Base-by-base conservation (phyloP, 1,140 invertebrate genomes). In the Cheumatopsyche charites region DNA sequence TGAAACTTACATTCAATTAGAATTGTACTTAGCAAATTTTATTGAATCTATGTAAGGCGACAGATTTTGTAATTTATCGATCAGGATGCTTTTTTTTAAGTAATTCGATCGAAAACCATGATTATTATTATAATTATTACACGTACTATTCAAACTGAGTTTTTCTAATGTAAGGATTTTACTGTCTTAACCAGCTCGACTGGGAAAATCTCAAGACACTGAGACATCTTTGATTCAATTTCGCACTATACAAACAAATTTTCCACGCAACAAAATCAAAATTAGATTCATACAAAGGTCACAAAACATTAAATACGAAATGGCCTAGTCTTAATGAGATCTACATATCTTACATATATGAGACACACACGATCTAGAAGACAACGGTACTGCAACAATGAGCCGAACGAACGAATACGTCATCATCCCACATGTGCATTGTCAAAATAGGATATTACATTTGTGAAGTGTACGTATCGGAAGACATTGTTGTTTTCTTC, bases 271-370 rank as follows among this genome's bases (percentile, higher is more conserved):
- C 68, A 58, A 58, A 66, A 75, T 55, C 70, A 55, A 62, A 25
- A 66, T 62, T 42, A 21, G 70, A 74, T 71, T 68, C 52, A 36
- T 55, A 71, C 26, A 75, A 75, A 75, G 70, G 70, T 75, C 70
- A 72, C 41, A 36, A 41, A 65, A 72, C 65, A 61, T 72, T 71
- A 74, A 67, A 21, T 67, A 65, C 52, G 62, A 68, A 74, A 61
- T 41, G 52, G 41, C 3, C 36, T 15, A 36, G 62, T 49, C 68
- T 67, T 74, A 74, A 74, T 74, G 68, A 74, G 73, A 41, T 62
- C 49, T 55, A 62, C n/a, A n/a, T n/a, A n/a, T n/a, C n/a, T n/a
- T n/a, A 23, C 36, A 58, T 45, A 72, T 58, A 52, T 58, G 68
- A 45, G n/a, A n/a, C n/a, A n/a, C 26, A 43, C 61, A 66, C 23